These are phyloP conservation scores for Vespertilio murinus DNA, from an alignment of 2,797 vertebrate species.

Conservation along the genomic window DNA sequence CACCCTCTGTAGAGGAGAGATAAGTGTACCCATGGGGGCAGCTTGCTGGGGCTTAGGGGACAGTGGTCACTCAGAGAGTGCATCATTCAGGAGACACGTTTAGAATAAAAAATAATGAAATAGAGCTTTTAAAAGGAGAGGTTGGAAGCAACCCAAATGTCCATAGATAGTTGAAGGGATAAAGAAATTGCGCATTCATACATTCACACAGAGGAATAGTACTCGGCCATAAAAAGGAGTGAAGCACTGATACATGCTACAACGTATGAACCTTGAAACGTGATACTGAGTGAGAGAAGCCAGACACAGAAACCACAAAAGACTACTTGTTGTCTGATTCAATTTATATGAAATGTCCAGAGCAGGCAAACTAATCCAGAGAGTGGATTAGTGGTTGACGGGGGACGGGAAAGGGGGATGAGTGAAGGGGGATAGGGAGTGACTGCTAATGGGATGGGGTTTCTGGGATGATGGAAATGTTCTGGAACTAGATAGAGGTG, in stretches of 20 bases:
- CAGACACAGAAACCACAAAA: not conserved
- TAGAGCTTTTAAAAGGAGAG: not conserved
- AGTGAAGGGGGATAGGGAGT: too few relatives aligned
- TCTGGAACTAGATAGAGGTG: not conserved
- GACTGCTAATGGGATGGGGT: not conserved
- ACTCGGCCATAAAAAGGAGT: not conserved
- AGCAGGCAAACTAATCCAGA: not conserved
- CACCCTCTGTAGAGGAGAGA: not conserved
- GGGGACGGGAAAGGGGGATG: not conserved
- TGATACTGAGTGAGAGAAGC: not conserved
- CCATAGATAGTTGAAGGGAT: not conserved
- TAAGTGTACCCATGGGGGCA: not conserved
- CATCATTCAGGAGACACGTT: not conserved
- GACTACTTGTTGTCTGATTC: not conserved
- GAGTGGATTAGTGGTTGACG: not conserved
- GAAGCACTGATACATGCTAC: not conserved
- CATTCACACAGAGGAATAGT: not conserved
- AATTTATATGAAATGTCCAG: not conserved
- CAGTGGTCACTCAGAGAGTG: not conserved
- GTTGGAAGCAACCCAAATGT: not conserved
- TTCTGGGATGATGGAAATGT: not conserved
- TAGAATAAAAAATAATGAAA: not conserved
- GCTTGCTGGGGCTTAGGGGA: not conserved
- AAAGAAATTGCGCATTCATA: not conserved
- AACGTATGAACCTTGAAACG: not conserved